Evolutionary conservation across 2,888 invertebrate species (phyloP).

Genomic region (Pardosa pseudoannulata): DNA sequence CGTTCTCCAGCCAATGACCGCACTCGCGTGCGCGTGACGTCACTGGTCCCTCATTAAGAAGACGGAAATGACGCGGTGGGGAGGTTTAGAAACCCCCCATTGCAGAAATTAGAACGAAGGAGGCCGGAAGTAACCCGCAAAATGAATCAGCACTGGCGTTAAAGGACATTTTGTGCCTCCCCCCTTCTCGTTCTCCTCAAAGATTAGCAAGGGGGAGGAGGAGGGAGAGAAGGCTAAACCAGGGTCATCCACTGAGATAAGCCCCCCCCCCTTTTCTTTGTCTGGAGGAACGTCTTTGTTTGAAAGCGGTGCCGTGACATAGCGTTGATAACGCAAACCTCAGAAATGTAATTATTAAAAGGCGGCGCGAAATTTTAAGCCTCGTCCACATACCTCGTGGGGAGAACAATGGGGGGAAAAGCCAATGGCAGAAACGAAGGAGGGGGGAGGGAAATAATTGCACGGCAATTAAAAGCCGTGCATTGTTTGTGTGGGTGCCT

Average conservation of each 20-base stretch:
- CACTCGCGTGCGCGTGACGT: slow-evolving; percentile 64
- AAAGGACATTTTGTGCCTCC: slow-evolving; percentile 50
- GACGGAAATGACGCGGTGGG: slow-evolving; percentile 60
- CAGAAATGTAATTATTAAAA: slow-evolving; percentile 12
- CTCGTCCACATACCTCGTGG: slow-evolving; percentile 17
- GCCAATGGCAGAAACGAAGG: slow-evolving; percentile 18
- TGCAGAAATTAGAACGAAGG: slow-evolving; percentile 65
- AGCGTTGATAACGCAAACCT: slow-evolving; percentile 22
- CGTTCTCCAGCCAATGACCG: slow-evolving; percentile 55
- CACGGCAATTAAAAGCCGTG: neutral
- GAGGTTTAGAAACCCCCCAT: slow-evolving; percentile 13
- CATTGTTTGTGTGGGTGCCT: slow-evolving; percentile 17
- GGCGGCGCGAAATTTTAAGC: neutral
- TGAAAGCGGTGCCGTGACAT: slow-evolving; percentile 22
- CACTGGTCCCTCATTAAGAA: slow-evolving; percentile 66
- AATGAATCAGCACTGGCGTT: slow-evolving; percentile 65
- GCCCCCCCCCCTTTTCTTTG: slow-evolving; percentile 36
- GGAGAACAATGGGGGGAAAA: slow-evolving; percentile 32
- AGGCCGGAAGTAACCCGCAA: slow-evolving; percentile 65
- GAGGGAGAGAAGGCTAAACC: slow-evolving; percentile 26
- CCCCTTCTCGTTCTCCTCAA: neutral
- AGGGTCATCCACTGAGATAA: slow-evolving; percentile 60
- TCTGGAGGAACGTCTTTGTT: slow-evolving; percentile 57
- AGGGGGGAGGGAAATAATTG: slow-evolving; percentile 20
- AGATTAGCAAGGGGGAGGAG: slow-evolving; percentile 21